These are phyloP conservation scores for Cryptocephalus primarius DNA, from an alignment of 2,888 invertebrate genomes.

Conservation along the genomic window DNA sequence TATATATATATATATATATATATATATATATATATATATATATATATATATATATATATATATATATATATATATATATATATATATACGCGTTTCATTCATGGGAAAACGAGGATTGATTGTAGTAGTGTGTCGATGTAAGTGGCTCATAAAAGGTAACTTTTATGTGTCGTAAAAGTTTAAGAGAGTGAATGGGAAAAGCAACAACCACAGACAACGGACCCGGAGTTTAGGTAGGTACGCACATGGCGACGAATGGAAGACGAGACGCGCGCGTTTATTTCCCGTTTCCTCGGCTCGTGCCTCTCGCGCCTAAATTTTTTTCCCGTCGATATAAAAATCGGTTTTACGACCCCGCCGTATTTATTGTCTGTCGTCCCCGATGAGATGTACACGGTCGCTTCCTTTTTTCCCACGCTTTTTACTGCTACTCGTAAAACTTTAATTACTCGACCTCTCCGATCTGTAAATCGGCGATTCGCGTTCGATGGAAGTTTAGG, in stretches of 20 bases:
- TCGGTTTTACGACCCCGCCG: slow-evolving; percentile 14
- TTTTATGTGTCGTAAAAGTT: slow-evolving; percentile 39
- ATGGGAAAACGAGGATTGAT: slow-evolving; percentile 23
- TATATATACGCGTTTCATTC: not conserved
- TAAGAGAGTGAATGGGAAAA: slow-evolving; percentile 35
- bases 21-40: too few species aligned
- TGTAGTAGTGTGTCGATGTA: slow-evolving; percentile 26
- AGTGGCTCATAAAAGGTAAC: slow-evolving; percentile 39
- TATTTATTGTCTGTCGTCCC: too few species aligned
- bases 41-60: too few species aligned
- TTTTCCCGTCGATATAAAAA: slow-evolving; percentile 10
- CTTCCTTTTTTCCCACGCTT: too few species aligned
- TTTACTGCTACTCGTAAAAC: too few species aligned
- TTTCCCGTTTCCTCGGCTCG: too few species aligned
- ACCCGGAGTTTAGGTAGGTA: slow-evolving; percentile 20
- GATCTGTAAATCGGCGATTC: too few species aligned
- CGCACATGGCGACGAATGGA: slow-evolving; percentile 17
- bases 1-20: too few species aligned
- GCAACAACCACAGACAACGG: slow-evolving; percentile 30
- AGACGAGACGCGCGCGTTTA: not conserved
- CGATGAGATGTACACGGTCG: too few species aligned
- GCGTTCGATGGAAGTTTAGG: too few species aligned
- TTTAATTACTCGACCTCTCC: too few species aligned
- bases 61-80: too few species aligned
- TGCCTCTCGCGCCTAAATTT: slow-evolving; percentile 14